These are phyloP conservation scores for Pangasius mekongensis DNA, from an alignment of 2,797 vertebrate genomes.

Conservation along the genomic window DNA sequence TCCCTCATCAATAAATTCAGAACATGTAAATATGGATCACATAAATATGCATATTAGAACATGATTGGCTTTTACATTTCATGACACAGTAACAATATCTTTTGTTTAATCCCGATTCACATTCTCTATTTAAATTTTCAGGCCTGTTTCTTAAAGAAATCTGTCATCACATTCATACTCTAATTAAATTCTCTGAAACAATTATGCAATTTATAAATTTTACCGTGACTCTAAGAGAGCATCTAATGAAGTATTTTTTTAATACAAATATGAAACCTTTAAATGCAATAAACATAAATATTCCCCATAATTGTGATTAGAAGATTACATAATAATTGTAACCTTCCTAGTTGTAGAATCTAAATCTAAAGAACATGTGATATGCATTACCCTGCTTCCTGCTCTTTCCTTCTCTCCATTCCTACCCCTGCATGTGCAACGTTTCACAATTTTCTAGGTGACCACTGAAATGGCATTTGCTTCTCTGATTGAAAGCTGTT, in stretches of 20 bases:
- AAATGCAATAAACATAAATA: background rate
- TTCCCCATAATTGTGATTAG: background rate
- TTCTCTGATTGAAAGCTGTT: slow-evolving; percentile 24
- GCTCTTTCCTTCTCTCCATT: slow-evolving; percentile 10
- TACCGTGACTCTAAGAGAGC: background rate
- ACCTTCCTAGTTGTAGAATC: background rate
- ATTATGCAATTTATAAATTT: background rate
- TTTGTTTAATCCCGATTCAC: background rate
- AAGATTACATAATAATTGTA: background rate
- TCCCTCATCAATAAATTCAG: background rate
- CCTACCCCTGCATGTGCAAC: background rate
- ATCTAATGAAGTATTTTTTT: background rate
- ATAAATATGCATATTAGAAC: background rate
- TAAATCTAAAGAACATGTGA: slow-evolving; percentile 31
- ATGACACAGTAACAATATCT: background rate
- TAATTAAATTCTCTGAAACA: background rate
- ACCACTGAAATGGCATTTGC: background rate
- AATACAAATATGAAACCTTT: background rate
- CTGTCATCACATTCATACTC: background rate
- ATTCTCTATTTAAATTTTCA: background rate
- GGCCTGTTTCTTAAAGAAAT: background rate
- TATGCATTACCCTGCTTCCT: slow-evolving; percentile 30
- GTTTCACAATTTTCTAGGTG: background rate
- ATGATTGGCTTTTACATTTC: background rate
- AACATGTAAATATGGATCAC: background rate